Base-by-base conservation (phyloP, 2,888 invertebrate species). In the Trimorus sp. region DNA sequence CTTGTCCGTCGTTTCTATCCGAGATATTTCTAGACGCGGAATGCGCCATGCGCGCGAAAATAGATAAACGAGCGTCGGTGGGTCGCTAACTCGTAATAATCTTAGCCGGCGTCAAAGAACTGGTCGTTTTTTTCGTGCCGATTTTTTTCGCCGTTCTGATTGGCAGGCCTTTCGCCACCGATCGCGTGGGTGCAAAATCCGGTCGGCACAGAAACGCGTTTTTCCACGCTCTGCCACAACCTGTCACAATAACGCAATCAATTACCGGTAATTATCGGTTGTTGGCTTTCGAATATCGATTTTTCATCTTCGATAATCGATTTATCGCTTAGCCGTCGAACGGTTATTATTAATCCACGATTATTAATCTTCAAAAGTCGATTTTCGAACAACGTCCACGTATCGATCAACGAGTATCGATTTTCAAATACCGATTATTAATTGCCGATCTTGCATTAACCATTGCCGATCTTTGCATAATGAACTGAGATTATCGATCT, bases 1-100 rank as follows among this genome's bases (percentile, higher is more conserved):
- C 76, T 73, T 56, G 77, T 62, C 66, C 60, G 56, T 77, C 60
- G 74, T 78, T 82, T 73, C 79, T 59, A 69, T 14, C 75, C 36
- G 51, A 63, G 76, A 70, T 83, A 79, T 83, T 83, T 83, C 79
- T 79, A 69, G 76, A 66, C 71, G 73, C 63, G 79, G 82, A 83
- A 83, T 83, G 82, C 56, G 78, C 59, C 81, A 59, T 69, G 68
- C 62, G 76, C 56, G 82, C 73, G 73, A 84, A 84, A 84, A 84
- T 84, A 84, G 80, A 84, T 71, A 82, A 82, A 69, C 70, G 63
- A 74, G 74, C 84, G 75, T 62, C 77, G 58, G 78, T 16, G 38
- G 76, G 62, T 74, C 40, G 74, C 73, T 73, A 74, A 68, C 77
- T 62, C 73, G 81, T 68, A 73, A 79, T 83, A 83, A 73, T 79